phyloP scores from a whole-genome alignment of 1,140 invertebrate species.

The Halotydeus destructor region DNA sequence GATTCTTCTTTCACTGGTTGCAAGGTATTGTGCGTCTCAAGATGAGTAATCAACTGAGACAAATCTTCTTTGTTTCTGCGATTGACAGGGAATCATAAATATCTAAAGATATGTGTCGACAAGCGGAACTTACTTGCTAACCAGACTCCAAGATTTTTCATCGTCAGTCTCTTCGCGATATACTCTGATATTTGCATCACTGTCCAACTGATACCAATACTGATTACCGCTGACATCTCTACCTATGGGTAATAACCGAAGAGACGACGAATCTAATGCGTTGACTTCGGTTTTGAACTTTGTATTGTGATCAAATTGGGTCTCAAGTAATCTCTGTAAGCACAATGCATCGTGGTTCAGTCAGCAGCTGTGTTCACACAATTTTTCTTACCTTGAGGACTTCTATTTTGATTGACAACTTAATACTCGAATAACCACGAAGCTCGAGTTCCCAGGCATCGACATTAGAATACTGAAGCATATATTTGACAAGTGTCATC shows the following conservation, averaged over 20 bases:
- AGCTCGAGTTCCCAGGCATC: conserved; percentile 91
- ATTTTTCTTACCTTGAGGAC: conserved; percentile 47
- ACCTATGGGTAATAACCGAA: conserved; percentile 67
- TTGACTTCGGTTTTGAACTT: conserved; percentile 86
- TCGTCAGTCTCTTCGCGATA: conserved; percentile 88
- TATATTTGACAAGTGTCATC: conserved; percentile 65
- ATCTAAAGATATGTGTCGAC: background rate
- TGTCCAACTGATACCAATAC: conserved; percentile 83
- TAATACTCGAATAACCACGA: conserved; percentile 82
- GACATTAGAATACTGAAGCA: conserved; percentile 60
- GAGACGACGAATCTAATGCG: conserved; percentile 46
- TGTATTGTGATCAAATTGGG: conserved; percentile 78
- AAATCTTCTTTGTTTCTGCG: conserved; percentile 36
- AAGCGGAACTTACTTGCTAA: conserved; percentile 37
- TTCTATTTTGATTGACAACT: conserved; percentile 59
- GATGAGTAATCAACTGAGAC: conserved; percentile 42
- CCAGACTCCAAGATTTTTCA: conserved; percentile 67
- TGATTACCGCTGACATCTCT: conserved; percentile 63
- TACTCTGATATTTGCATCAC: conserved; percentile 64
- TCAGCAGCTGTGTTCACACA: conserved; percentile 2
- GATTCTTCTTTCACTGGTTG: conserved; percentile 13
- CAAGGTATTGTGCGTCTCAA: conserved; percentile 27
- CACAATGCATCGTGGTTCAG: conserved; percentile 12
- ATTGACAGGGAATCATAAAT: background rate
- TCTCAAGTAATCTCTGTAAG: conserved; percentile 60